Conservation (phyloP, 2,113 vertebrate species). For the Serinus canaria region DNA sequence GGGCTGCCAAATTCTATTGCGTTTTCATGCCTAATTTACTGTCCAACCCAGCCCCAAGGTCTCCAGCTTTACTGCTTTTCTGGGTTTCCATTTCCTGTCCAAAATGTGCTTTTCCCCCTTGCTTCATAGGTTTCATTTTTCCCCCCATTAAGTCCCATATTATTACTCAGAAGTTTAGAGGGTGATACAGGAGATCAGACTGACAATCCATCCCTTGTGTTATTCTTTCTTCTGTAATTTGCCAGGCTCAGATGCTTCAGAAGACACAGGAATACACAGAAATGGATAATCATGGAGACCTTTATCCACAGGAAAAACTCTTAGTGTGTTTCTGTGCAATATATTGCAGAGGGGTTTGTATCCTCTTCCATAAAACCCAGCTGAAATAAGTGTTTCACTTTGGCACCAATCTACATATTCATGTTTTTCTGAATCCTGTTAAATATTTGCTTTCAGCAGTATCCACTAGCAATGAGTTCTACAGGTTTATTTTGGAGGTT, state of each 20-base stretch:
- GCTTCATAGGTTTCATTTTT: neutral
- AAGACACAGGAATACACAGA: neutral
- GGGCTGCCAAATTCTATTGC: slow-evolving; percentile 60
- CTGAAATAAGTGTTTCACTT: neutral
- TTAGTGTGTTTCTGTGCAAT: neutral
- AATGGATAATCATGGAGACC: neutral
- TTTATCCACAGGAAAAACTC: neutral
- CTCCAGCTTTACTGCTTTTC: neutral
- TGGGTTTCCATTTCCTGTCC: slow-evolving; percentile 6
- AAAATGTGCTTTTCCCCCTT: neutral
- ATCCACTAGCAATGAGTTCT: neutral
- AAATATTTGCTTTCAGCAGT: neutral
- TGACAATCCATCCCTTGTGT: neutral
- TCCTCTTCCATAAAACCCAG: neutral
- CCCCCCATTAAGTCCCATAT: neutral
- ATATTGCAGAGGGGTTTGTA: neutral
- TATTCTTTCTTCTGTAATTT: neutral
- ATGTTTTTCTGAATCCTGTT: neutral
- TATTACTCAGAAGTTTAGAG: neutral
- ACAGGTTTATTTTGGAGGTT: neutral
- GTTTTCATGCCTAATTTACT: slow-evolving; percentile 63
- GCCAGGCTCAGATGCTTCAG: neutral
- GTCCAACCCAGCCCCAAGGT: slow-evolving; percentile 37
- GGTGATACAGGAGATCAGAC: neutral
- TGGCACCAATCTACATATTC: rapidly evolving